These are phyloP conservation scores for Mesorhabditis sp. DNA, from an alignment of 2,888 invertebrate species.

Conservation along the genomic window DNA sequence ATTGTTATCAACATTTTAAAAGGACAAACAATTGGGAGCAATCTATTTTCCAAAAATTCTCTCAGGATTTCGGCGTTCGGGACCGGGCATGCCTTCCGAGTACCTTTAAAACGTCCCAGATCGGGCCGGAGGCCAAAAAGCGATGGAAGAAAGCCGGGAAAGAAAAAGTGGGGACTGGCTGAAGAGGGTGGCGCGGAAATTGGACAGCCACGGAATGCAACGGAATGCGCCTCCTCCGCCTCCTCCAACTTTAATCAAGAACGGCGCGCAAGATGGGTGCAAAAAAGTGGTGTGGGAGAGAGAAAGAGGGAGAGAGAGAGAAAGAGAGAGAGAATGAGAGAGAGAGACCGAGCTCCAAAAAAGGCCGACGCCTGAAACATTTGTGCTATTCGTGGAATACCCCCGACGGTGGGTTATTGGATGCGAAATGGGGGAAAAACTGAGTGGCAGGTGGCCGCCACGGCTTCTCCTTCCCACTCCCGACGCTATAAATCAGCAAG, in stretches of 20 bases:
- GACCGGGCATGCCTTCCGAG: not conserved
- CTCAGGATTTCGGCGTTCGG: not conserved
- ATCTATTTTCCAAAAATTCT: not conserved
- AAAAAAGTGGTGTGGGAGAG: constrained; percentile 3
- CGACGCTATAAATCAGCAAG: too few relatives aligned
- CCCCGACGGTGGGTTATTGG: too few relatives aligned
- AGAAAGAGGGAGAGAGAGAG: constrained; percentile 10
- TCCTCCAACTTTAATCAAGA: constrained; percentile 8
- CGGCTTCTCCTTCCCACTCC: too few relatives aligned
- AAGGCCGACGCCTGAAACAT: too few relatives aligned
- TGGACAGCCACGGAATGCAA: constrained; percentile 3
- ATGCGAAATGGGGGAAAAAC: too few relatives aligned
- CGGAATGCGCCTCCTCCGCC: not conserved
- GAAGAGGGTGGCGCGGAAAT: not conserved
- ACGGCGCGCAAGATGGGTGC: constrained; percentile 5
- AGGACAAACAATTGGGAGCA: not conserved
- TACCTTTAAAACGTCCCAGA: not conserved
- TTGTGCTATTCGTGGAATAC: too few relatives aligned
- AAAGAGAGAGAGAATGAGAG: too few relatives aligned
- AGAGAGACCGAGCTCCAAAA: too few relatives aligned
- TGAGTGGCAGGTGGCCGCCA: too few relatives aligned
- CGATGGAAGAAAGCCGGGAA: not conserved
- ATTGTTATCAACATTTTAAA: too few relatives aligned
- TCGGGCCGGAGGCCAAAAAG: not conserved
- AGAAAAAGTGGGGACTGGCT: constrained; percentile 7